Base-by-base conservation (phyloP, 2,888 invertebrate genomes). In the Palloptera scutellata region DNA sequence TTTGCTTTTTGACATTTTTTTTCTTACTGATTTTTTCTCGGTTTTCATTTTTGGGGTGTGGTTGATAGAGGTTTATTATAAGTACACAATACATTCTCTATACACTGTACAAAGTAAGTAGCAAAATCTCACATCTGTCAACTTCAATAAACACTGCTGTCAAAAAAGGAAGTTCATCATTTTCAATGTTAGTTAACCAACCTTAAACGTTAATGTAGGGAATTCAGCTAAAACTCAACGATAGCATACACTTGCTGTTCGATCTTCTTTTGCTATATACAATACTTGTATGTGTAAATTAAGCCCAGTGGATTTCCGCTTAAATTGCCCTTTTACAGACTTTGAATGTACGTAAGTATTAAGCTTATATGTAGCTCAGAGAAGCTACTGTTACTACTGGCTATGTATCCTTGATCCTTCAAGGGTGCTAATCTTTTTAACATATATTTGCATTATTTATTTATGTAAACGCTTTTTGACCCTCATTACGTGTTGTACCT, bases 101-200 rank as follows among this genome's bases (percentile, higher is more conserved):
- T 43, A 43, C 45, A 43, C 17, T 15, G n/a, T 9, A 13, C 17
- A 53, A 9, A n/a, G n/a, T n/a, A n/a, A n/a, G n/a, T n/a, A n/a
- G n/a, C n/a, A n/a, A n/a, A n/a, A 30, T 30, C 77, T 78, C 79
- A 82, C 81, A 81, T 82, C 81, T 81, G 81, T 81, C 80, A 81
- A 79, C 76, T 80, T 82, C 79, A 77, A 81, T 81, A 73, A 80
- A 78, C 73, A 67, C 62, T 30, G 30, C 76, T 80, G 78, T 76
- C 76, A 74, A 76, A 76, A 74, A 75, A 76, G 76, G 77, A 76
- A 78, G 81, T 80, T 81, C 80, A 79, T 82, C 79, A 76, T 73
- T 74, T 65, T 67, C 64, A 53, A 30, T 30, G 30, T 30, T 30
- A 30, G 30, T 71, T 64, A 66, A 60, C 60, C 15, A 42, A 30